Evolutionary conservation across 2,888 invertebrate genomes (phyloP).

Genomic region (Tetrapedia diversipes): DNA sequence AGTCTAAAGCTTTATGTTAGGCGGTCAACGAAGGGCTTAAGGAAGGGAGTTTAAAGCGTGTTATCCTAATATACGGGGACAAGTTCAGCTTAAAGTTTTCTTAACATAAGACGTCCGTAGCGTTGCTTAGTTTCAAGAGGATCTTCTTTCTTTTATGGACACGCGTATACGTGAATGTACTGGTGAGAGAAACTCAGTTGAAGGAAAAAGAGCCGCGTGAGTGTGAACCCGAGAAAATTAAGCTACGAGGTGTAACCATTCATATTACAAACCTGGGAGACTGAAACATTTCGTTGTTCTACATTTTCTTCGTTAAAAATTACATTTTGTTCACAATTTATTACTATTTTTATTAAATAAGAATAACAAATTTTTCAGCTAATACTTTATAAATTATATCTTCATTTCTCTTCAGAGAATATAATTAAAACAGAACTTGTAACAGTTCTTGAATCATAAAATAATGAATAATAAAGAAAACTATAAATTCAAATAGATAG

Average conservation of each 20-base stretch:
- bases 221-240: neutral
- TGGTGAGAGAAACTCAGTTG: neutral
- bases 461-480: no score
- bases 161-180: neutral
- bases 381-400: no score
- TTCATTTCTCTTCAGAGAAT: no score
- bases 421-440: no score
- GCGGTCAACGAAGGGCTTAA: neutral
- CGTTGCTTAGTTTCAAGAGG: neutral
- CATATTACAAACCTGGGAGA: no score
- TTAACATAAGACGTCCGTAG: neutral
- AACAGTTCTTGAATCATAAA: no score
- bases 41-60: neutral
- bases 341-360: no score
- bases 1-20: neutral
- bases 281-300: neutral
- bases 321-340: no score
- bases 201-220: neutral
- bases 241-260: neutral
- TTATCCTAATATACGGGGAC: slow-evolving; percentile 17
- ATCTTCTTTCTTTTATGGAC: neutral
- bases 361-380: no score
- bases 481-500: no score
- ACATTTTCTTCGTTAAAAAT: neutral
- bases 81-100: neutral